These are phyloP conservation scores for Eueremaeus valkanovi DNA, from an alignment of 2,888 invertebrate genomes.

Conservation along the genomic window DNA sequence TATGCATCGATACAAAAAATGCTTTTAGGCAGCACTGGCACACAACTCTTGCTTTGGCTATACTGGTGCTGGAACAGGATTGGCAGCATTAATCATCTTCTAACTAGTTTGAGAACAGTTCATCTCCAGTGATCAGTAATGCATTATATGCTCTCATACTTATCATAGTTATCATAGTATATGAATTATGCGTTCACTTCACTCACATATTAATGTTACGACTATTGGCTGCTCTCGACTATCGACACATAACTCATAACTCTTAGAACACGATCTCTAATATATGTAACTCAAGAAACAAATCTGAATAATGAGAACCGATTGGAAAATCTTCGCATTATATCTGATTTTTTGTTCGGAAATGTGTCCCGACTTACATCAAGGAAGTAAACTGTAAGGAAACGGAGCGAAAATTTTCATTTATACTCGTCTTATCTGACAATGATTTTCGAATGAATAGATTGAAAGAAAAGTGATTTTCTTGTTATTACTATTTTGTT, in stretches of 20 bases:
- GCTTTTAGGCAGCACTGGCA: neutral
- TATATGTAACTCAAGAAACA: conserved; percentile 11
- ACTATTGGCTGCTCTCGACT: neutral
- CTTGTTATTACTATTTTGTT: neutral
- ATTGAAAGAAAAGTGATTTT: conserved; percentile 2
- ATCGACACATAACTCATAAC: neutral
- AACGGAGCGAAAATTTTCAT: conserved; percentile 2
- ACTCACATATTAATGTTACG: neutral
- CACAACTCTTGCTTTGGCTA: too few species aligned
- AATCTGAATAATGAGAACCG: conserved; percentile 3
- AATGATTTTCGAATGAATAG: neutral
- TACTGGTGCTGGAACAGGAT: too few species aligned
- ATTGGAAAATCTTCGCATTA: neutral
- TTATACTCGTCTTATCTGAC: neutral
- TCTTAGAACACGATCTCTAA: neutral
- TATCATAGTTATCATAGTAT: neutral
- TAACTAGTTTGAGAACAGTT: neutral
- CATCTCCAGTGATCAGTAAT: conserved; percentile 25
- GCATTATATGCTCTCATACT: conserved; percentile 8
- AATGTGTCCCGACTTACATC: conserved; percentile 21
- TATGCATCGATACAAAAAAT: conserved; percentile 30
- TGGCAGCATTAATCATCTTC: conserved; percentile 28
- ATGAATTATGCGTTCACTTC: neutral
- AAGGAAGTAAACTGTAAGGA: conserved; percentile 12
- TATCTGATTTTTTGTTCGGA: conserved; percentile 9